Conservation (phyloP, 2,888 invertebrate species). For the Agrochola circellaris region DNA sequence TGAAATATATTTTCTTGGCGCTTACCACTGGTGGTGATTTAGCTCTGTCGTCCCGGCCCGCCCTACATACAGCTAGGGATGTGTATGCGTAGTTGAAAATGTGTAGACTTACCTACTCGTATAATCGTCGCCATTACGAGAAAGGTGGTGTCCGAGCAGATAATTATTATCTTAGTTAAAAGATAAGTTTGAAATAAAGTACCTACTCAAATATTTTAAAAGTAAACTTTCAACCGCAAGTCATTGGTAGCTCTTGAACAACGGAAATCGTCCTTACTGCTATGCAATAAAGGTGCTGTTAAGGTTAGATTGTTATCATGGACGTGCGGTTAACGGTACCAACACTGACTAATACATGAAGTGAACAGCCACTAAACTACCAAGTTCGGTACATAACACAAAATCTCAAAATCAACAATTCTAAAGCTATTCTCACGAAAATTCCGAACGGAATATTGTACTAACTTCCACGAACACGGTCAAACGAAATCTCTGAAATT, state of each 20-base stretch:
- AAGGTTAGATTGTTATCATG: not conserved
- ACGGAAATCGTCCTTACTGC: not conserved
- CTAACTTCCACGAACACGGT: constrained; percentile 32
- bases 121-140: not conserved
- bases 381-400: not conserved
- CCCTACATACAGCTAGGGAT: constrained; percentile 62
- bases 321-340: not conserved
- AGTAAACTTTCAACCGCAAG: not conserved
- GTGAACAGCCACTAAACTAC: not conserved
- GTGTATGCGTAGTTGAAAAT: constrained; percentile 6
- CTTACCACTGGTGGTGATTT: constrained; percentile 87
- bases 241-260: not conserved
- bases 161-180: not conserved
- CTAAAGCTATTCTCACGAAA: constrained; percentile 11
- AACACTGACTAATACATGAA: not conserved
- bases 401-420: constrained; percentile 14
- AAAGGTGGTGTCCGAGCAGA: no score
- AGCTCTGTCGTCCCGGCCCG: constrained; percentile 80
- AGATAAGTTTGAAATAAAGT: not conserved
- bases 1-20: constrained; percentile 88
- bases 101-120: not conserved
- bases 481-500: constrained; percentile 52
- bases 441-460: constrained; percentile 14
- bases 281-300: not conserved
- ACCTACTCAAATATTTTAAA: no score